Conservation (phyloP, 2,888 invertebrate species). For the Lepidocyrtoides sp. region DNA sequence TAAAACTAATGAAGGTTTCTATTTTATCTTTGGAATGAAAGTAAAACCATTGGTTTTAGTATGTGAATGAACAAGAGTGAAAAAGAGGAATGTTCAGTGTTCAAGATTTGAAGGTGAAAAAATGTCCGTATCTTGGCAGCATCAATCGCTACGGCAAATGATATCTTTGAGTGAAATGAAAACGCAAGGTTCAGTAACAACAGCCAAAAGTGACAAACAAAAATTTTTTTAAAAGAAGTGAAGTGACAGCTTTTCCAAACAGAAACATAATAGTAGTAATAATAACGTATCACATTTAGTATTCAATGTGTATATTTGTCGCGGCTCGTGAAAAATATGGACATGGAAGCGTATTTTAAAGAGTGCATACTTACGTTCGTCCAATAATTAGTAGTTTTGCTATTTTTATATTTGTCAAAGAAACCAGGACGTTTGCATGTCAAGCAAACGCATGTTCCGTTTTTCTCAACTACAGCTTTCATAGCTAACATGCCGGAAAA, state of each 20-base stretch:
- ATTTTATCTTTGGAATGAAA: background rate
- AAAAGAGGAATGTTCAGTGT: background rate
- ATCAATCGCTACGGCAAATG: background rate
- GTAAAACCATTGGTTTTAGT: background rate
- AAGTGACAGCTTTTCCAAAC: no score
- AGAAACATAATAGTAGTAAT: no score
- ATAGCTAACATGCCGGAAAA: slow-evolving; percentile 59
- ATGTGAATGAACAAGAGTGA: background rate
- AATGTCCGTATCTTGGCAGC: background rate
- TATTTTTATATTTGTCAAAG: no score
- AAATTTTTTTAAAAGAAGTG: background rate
- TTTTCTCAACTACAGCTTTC: slow-evolving; percentile 26
- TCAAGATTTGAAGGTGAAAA: background rate
- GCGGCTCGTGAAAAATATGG: no score
- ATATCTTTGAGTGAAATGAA: slow-evolving; percentile 11
- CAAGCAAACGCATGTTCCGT: slow-evolving; percentile 20
- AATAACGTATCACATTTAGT: no score
- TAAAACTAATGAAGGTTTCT: slow-evolving; percentile 23
- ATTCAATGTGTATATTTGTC: no score
- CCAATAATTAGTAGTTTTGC: background rate
- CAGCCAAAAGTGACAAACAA: slow-evolving; percentile 40
- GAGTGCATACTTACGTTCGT: no score
- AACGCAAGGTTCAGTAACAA: background rate
- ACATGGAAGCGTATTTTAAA: no score
- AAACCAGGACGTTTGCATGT: slow-evolving; percentile 3